Percentiles rank a stretch among this genome's conserved stretches.
Conservation (phyloP, 1,140 invertebrate genomes). For the Globodera rostochiensis region DNA sequence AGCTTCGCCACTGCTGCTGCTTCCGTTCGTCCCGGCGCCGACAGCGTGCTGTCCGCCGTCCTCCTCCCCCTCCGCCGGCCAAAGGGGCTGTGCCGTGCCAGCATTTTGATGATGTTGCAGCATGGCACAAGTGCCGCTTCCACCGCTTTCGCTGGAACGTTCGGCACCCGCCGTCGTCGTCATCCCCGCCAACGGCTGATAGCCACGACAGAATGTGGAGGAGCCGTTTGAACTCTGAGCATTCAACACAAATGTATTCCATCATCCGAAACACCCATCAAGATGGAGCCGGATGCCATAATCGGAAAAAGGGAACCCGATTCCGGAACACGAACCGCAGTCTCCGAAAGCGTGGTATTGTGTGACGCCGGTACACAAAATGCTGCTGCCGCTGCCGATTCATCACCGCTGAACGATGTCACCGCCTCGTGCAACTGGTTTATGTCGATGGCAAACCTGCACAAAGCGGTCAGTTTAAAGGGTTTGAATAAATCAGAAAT, state of each 20-base stretch:
- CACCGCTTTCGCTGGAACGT: constrained; percentile 6
- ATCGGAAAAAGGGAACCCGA: no score
- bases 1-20: constrained; percentile 21
- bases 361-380: neutral
- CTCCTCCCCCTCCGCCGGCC: neutral
- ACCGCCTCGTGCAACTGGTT: neutral
- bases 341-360: neutral
- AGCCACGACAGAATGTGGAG: neutral
- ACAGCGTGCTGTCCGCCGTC: neutral
- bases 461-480: neutral
- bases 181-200: neutral
- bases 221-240: neutral
- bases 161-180: neutral
- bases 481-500: neutral
- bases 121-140: constrained; percentile 1
- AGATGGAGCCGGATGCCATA: no score
- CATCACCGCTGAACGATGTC: neutral
- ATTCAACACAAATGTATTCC: neutral
- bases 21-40: neutral
- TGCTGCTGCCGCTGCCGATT: no score
- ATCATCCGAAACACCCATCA: no score
- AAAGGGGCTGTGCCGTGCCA: neutral
- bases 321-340: neutral
- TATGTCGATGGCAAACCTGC: constrained; percentile 6
- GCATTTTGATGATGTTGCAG: neutral